phyloP scores from a whole-genome alignment of 2,113 vertebrate species.

The Pomatostomus ruficeps region DNA sequence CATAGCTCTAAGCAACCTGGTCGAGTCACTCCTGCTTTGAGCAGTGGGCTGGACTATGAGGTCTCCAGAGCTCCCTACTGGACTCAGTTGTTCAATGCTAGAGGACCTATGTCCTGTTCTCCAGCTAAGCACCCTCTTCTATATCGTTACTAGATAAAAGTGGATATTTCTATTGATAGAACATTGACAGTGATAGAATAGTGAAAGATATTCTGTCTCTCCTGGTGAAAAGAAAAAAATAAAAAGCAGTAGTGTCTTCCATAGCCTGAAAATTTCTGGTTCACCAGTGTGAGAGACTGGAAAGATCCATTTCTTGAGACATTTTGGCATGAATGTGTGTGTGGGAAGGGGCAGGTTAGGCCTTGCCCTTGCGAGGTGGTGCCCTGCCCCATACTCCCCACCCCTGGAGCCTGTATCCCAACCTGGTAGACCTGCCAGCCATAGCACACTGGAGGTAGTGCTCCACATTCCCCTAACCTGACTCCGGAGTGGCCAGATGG shows the following conservation, averaged over 20 bases:
- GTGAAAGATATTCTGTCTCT: neutral
- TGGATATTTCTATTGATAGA: neutral
- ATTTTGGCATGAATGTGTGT: neutral
- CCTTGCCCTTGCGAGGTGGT: neutral
- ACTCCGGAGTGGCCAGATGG: neutral
- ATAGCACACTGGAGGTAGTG: no score
- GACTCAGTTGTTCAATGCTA: neutral
- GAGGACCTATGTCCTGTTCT: neutral
- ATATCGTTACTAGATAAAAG: neutral
- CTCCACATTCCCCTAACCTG: neutral
- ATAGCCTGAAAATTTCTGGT: neutral
- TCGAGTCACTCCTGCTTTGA: no score
- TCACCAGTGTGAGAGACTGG: neutral
- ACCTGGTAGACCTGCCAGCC: rapidly evolving
- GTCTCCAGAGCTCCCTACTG: neutral
- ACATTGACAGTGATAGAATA: neutral
- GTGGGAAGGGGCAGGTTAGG: neutral
- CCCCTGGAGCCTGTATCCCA: neutral
- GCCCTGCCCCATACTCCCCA: no score
- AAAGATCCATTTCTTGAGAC: neutral
- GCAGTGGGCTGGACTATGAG: neutral
- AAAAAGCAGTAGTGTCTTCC: neutral
- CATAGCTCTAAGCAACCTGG: no score
- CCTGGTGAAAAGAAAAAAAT: neutral
- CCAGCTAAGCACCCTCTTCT: neutral